phyloP scores from a whole-genome alignment of 2,113 vertebrate genomes.

The Morone chrysops region DNA sequence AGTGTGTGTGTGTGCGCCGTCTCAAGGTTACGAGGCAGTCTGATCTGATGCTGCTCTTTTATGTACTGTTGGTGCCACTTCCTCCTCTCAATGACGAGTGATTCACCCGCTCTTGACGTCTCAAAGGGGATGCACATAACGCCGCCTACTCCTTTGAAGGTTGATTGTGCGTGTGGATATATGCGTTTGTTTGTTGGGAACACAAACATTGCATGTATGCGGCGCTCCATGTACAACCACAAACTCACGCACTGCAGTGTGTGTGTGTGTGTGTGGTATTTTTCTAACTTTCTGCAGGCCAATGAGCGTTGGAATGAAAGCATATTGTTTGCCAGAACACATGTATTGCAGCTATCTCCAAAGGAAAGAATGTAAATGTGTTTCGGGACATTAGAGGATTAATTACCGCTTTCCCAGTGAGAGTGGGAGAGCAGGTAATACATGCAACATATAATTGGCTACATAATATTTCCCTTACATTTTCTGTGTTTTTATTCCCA shows the following conservation, averaged over 20 bases:
- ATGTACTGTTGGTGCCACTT: constrained; percentile 14
- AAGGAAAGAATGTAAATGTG: constrained; percentile 46
- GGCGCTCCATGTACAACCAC: constrained; percentile 24
- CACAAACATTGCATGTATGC: constrained; percentile 45
- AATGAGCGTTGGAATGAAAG: constrained; percentile 42
- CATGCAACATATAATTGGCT: constrained; percentile 50
- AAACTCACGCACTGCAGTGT: constrained; percentile 22
- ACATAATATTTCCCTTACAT: constrained; percentile 32
- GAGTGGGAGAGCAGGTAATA: constrained; percentile 40
- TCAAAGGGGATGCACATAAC: constrained; percentile 14
- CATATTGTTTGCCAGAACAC: constrained; percentile 49
- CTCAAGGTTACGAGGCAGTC: constrained; percentile 37
- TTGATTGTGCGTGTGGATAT: constrained; percentile 30
- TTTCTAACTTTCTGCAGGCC: constrained; percentile 32
- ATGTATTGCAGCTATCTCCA: constrained; percentile 36
- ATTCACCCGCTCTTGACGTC: constrained; percentile 18
- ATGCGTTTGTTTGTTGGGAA: constrained; percentile 23
- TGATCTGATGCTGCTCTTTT: constrained; percentile 46
- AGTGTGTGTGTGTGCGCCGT: background rate
- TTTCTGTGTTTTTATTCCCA: constrained; percentile 50
- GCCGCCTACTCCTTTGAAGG: constrained; percentile 40
- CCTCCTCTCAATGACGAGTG: constrained; percentile 17
- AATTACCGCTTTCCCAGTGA: constrained; percentile 40
- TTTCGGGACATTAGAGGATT: constrained; percentile 50
- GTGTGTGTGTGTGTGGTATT: constrained; percentile 9